Percentiles rank a stretch among this genome's conserved stretches.
Conservation (phyloP, 2,888 invertebrate species). For the Hybos culiciformis region DNA sequence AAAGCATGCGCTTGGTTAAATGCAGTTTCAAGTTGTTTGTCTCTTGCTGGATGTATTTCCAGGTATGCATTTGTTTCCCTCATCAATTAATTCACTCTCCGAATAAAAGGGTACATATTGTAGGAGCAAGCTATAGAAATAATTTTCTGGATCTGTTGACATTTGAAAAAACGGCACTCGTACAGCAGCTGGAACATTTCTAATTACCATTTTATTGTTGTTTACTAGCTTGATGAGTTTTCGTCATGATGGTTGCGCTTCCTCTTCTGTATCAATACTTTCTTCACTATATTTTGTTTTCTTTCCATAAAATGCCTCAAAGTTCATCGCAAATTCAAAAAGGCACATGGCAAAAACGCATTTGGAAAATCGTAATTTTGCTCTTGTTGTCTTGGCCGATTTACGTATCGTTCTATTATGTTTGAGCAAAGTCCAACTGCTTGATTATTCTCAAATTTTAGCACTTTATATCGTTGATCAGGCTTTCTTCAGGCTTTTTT, state of each 20-base stretch:
- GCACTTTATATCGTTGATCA: no score
- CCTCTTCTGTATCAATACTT: constrained; percentile 7
- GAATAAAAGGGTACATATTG: neutral
- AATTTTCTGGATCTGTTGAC: constrained; percentile 21
- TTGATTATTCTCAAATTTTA: no score
- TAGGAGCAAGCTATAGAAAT: constrained; percentile 21
- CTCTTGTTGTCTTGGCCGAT: constrained; percentile 13
- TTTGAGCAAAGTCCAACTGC: no score
- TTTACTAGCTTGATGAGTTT: constrained; percentile 6
- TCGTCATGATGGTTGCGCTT: neutral
- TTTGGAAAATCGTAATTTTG: constrained; percentile 1
- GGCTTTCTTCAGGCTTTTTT: no score
- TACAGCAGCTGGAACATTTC: constrained; percentile 13
- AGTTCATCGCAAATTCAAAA: no score
- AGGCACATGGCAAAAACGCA: no score
- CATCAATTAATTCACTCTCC: constrained; percentile 4
- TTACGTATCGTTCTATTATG: no score
- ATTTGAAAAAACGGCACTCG: constrained; percentile 17
- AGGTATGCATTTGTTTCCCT: neutral
- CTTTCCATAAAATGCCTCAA: no score
- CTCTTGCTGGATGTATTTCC: neutral
- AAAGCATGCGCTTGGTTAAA: no score
- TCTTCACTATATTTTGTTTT: no score
- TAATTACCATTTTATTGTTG: constrained; percentile 9
- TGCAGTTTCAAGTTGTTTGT: neutral